Percentiles rank a stretch among this genome's conserved stretches.
Evolutionary conservation across 2,113 vertebrate species (phyloP).

Genomic region (Thunnus maccoyii): DNA sequence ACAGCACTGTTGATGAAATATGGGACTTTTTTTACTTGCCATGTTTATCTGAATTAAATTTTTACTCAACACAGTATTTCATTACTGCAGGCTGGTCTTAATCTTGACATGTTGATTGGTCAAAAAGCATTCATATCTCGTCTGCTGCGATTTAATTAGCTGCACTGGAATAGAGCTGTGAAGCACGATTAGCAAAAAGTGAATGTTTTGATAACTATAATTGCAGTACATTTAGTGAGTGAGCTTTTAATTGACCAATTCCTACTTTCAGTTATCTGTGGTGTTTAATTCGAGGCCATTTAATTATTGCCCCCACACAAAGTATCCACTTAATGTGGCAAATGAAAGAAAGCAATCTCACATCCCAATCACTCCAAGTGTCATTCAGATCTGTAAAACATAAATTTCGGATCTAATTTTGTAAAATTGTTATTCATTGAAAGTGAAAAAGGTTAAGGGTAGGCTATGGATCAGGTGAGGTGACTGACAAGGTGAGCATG

Average conservation of each 20-base stretch:
- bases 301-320: constrained; percentile 53
- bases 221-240: constrained; percentile 40
- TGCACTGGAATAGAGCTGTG: constrained; percentile 42
- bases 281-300: constrained; percentile 40
- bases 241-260: constrained; percentile 44
- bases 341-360: constrained; percentile 19
- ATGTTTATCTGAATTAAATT: constrained; percentile 20
- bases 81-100: neutral
- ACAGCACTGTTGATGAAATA: constrained; percentile 1
- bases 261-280: constrained; percentile 53
- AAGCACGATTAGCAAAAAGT: constrained; percentile 52
- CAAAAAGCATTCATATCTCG: constrained; percentile 41
- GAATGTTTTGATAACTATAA: constrained; percentile 50
- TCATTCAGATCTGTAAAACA: constrained; percentile 32
- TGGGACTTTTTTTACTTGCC: neutral
- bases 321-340: constrained; percentile 33
- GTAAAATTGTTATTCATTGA: neutral
- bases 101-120: constrained; percentile 45
- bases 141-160: constrained; percentile 54
- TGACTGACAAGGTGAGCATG: too few relatives aligned
- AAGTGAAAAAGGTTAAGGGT: too few relatives aligned
- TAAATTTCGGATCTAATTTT: neutral
- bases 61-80: constrained; percentile 21
- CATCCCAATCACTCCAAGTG: constrained; percentile 24
- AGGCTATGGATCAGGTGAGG: too few relatives aligned